Evolutionary conservation across 2,888 invertebrate species (phyloP).

Genomic region (Machimus atricapillus): DNA sequence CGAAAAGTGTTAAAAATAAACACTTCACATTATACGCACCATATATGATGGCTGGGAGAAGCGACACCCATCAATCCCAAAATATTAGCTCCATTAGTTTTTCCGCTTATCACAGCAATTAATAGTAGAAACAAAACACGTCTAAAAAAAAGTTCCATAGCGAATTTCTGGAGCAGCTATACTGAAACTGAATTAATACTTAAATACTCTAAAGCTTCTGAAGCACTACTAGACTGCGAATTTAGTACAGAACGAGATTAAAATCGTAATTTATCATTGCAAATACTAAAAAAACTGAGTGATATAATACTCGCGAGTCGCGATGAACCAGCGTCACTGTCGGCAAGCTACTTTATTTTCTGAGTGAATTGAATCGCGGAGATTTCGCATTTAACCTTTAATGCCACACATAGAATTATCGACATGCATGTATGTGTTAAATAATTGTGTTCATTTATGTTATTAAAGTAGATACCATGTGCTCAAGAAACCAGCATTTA

Average conservation of each 20-base stretch:
- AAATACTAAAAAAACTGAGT: not conserved
- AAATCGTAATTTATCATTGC: not conserved
- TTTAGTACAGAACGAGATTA: not conserved
- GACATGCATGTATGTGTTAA: not conserved
- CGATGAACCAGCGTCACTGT: not conserved
- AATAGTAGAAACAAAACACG: not conserved
- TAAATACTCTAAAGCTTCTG: not conserved
- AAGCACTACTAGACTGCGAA: not conserved
- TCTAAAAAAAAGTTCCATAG: not conserved
- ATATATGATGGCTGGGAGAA: conserved; percentile 40
- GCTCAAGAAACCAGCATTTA: not conserved
- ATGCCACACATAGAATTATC: not conserved
- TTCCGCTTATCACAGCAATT: not conserved
- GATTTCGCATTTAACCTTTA: not conserved
- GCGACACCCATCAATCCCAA: conserved; percentile 14
- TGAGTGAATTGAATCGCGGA: not conserved
- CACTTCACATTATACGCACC: conserved; percentile 1
- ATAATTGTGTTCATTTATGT: not conserved
- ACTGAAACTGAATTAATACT: not conserved
- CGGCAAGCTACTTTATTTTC: not conserved
- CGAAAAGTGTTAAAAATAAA: not conserved
- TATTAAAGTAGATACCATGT: not conserved
- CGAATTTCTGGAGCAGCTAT: not conserved
- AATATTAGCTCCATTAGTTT: conserved; percentile 29
- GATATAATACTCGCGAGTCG: not conserved